Evolutionary conservation across 2,888 invertebrate genomes (phyloP), one percentile per base, ranked within the genome.

Genomic region (Meiosimyza decipiens): DNA sequence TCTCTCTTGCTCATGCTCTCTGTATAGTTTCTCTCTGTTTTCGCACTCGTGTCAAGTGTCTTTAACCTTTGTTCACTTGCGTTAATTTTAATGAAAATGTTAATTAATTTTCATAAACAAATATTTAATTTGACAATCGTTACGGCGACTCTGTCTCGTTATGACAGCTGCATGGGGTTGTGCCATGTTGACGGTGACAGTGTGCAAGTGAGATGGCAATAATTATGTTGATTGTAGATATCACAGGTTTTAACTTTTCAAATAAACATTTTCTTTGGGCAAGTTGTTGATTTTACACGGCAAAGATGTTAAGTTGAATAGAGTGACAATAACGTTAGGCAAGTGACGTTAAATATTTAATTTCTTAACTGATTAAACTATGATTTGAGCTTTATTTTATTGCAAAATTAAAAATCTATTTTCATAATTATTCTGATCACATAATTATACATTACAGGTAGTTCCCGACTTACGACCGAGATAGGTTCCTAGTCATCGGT

Each of bases 81-180:
- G 55, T 55, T 57, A 33, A 33, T 67, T 57, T 67, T 47, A 57
- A 67, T 55, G 67, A 67, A 40, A 67, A 57, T 67, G 57, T 67
- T 67, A 67, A 67, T 67, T 55, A 57, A 67, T 67, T 67, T 67
- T 47, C 67, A 57, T 55, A 57, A 57, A 47, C 57, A 57, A 67
- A 67, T 67, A 67, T 67, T 67, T 67, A 49, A 57, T 16, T 16
- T 55, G 67, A 67, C 55, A 57, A 47, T 5, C 52, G 11, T 50
- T 50, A 28, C n/a, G 12, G 28, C 11, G 40, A 9, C 40, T 40
- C 63, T 62, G 62, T 15, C 40, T 33, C 40, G 62, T 47, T 9
- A 40, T 40, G 62, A 47, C 40, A 40, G 28, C n/a, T 49, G 28
- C 65, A 65, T 60, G 60, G 7, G 9, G 60, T n/a, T 60, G 60